A percentile compares a stretch with the other conserved stretches of the same genome.
Evolutionary conservation across 2,888 invertebrate species (phyloP).

Genomic region (Glyphotaelius pellucidus): DNA sequence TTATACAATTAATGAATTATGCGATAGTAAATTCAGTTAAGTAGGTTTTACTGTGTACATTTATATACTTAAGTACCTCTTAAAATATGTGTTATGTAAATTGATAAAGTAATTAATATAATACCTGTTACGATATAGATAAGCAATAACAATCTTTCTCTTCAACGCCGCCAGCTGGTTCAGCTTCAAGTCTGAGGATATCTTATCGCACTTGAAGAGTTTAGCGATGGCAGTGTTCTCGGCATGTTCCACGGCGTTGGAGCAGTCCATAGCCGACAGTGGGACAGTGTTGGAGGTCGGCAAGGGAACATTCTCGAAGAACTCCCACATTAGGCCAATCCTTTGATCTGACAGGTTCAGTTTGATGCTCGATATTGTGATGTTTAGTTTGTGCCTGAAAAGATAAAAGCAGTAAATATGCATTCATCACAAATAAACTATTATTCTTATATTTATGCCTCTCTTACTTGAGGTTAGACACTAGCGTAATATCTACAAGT

Average conservation of each 20-base stretch:
- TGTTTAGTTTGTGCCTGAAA: conserved; percentile 85
- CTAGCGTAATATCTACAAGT: no score
- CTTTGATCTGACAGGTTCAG: conserved; percentile 86
- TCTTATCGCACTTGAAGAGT: conserved; percentile 70
- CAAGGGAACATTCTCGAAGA: conserved; percentile 75
- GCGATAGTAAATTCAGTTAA: no score
- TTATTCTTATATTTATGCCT: no score
- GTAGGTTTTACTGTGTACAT: background rate
- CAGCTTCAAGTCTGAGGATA: conserved; percentile 73
- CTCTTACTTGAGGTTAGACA: no score
- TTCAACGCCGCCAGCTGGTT: conserved; percentile 72
- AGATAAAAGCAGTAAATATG: background rate
- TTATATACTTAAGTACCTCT: no score
- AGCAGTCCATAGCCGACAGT: conserved; percentile 74
- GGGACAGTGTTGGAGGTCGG: conserved; percentile 76
- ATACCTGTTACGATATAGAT: conserved; percentile 71
- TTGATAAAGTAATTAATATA: background rate
- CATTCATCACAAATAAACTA: no score
- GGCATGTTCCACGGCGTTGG: conserved; percentile 27
- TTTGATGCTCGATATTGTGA: conserved; percentile 84
- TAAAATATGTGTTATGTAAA: no score
- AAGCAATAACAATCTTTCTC: conserved; percentile 74
- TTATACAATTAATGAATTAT: no score
- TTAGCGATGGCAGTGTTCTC: conserved; percentile 42
- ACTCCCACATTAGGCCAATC: conserved; percentile 81